These are phyloP conservation scores for Lucilia sericata DNA, from an alignment of 1,140 invertebrate species.

Conservation along the genomic window DNA sequence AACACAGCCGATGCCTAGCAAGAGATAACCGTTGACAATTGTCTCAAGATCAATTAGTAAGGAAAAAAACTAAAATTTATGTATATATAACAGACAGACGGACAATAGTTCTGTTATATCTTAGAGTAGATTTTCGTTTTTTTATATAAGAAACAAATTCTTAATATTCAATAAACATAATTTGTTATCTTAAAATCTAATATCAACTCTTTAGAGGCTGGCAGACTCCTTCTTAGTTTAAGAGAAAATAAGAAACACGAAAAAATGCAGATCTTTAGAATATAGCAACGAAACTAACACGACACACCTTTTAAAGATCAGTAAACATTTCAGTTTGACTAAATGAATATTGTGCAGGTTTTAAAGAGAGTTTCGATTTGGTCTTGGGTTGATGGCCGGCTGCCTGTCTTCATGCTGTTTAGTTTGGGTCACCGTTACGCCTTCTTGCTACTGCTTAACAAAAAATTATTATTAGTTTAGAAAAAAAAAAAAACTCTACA, in stretches of 20 bases:
- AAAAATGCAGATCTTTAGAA: background rate
- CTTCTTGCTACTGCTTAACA: constrained; percentile 38
- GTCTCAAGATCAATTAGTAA: constrained; percentile 42
- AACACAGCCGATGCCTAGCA: background rate
- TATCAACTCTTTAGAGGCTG: constrained; percentile 23
- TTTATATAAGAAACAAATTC: background rate
- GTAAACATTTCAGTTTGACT: background rate
- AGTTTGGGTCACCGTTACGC: constrained; percentile 41
- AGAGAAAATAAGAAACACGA: too few relatives aligned
- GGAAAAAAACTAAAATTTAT: background rate
- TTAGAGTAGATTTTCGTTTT: too few relatives aligned
- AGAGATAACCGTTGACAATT: constrained; percentile 40
- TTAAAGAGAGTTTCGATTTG: too few relatives aligned
- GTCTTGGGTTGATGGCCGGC: background rate
- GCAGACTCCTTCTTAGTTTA: constrained; percentile 17
- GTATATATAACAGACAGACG: background rate
- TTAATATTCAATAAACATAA: constrained; percentile 44
- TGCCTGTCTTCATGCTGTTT: constrained; percentile 43
- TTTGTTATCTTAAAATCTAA: constrained; percentile 41
- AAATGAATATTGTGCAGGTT: too few relatives aligned
- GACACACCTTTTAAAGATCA: constrained; percentile 26
- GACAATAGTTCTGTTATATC: background rate
- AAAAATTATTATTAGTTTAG: background rate
- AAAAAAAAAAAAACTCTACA: background rate
- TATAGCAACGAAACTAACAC: background rate